Conservation (phyloP, 1,140 invertebrate genomes). For the Stegodyphus dumicola region DNA sequence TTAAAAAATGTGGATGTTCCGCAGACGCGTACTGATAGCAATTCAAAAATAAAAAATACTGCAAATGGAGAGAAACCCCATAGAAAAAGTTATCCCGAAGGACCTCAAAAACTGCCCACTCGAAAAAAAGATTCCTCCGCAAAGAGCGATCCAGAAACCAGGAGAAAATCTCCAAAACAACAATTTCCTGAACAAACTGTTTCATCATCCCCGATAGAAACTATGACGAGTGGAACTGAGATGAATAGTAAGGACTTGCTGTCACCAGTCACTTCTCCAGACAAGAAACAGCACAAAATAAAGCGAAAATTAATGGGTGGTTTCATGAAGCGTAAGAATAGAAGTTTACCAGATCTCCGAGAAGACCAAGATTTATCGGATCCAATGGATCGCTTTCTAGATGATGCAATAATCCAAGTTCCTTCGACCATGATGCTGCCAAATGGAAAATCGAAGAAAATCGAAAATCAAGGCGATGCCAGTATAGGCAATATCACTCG, state of each 20-base stretch:
- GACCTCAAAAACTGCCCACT: conserved; percentile 25
- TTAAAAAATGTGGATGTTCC: conserved; percentile 39
- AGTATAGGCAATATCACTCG: conserved; percentile 3
- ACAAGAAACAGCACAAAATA: conserved; percentile 93
- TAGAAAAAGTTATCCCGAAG: conserved; percentile 8
- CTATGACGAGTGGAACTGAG: conserved; percentile 9
- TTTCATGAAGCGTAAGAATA: conserved; percentile 86
- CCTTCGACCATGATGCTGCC: conserved; percentile 31
- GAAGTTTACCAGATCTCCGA: conserved; percentile 91
- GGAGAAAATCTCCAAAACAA: neutral
- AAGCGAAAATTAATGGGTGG: conserved; percentile 89
- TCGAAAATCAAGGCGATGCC: neutral
- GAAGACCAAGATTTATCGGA: conserved; percentile 72
- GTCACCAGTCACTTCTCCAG: conserved; percentile 64
- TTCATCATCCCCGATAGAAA: neutral
- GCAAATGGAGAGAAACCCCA: neutral
- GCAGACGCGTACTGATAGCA: conserved; percentile 1
- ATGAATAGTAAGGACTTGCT: conserved; percentile 32
- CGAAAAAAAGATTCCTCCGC: conserved; percentile 20
- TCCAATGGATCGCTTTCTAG: conserved; percentile 23
- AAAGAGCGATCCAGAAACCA: conserved; percentile 8
- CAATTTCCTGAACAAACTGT: too few species aligned
- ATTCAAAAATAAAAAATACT: conserved; percentile 14
- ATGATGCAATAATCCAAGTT: conserved; percentile 61
- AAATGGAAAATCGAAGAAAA: conserved; percentile 45